These are phyloP conservation scores for Hypocryptadius cinnamomeus DNA, from an alignment of 2,113 vertebrate genomes.

Conservation along the genomic window DNA sequence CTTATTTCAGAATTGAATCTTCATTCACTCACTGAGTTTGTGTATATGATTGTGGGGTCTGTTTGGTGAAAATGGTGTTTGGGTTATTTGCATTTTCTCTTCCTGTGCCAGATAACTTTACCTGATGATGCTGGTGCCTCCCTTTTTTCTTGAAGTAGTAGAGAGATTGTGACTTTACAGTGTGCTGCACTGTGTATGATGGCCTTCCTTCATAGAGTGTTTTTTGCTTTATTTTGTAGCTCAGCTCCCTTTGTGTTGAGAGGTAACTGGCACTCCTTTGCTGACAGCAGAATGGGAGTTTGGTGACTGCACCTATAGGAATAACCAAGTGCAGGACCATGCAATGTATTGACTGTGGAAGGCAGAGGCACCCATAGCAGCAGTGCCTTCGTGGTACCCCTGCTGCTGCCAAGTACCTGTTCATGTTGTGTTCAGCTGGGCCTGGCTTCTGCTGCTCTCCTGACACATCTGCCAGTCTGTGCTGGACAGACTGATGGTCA, in stretches of 20 bases:
- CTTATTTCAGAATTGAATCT: not conserved
- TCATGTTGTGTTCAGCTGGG: fast-evolving
- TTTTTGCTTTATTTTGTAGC: not conserved
- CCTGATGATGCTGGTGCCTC: not conserved
- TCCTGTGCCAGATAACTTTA: not conserved
- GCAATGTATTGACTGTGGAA: not conserved
- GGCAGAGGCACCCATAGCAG: not conserved
- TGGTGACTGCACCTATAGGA: not conserved
- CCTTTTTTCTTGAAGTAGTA: not conserved
- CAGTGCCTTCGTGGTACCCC: not conserved
- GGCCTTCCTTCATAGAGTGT: fast-evolving
- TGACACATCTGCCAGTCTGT: fast-evolving
- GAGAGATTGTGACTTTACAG: not conserved
- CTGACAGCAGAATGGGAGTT: not conserved
- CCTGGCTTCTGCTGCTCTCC: not conserved
- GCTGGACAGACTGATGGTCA: not conserved
- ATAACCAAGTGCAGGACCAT: not conserved
- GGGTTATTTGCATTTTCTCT: not conserved
- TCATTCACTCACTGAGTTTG: not conserved
- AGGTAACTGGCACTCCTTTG: not conserved
- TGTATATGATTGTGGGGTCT: not conserved
- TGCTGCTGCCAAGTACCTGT: not conserved
- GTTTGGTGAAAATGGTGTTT: not conserved
- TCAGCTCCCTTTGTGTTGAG: not conserved
- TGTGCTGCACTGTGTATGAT: no score